Percentiles rank a stretch among this genome's conserved stretches.
Conservation (phyloP, 2,888 invertebrate species). For the Drosophila algonquin region DNA sequence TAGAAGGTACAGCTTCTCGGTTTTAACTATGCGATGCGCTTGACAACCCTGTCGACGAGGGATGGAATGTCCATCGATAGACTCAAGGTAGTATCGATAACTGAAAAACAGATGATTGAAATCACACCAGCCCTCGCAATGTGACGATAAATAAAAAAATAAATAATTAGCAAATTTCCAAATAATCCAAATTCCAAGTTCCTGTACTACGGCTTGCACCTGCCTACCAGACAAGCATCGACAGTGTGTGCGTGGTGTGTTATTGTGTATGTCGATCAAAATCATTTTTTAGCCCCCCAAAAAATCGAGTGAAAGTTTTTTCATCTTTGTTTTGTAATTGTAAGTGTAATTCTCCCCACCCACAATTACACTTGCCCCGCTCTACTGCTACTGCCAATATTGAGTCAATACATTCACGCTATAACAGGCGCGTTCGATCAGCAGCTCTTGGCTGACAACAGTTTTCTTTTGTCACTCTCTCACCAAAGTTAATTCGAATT, state of each 20-base stretch:
- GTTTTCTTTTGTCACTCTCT: slow-evolving; percentile 46
- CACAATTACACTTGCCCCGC: slow-evolving; percentile 39
- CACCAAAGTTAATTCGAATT: slow-evolving; percentile 49
- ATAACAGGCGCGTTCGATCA: slow-evolving; percentile 42
- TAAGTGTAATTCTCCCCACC: slow-evolving; percentile 59
- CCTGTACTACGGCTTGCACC: slow-evolving; percentile 33
- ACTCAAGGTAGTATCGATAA: slow-evolving; percentile 43
- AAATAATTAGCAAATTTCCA: slow-evolving; percentile 36
- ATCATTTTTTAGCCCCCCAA: slow-evolving; percentile 32
- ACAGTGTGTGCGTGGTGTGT: slow-evolving; percentile 39
- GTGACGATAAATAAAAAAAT: slow-evolving; percentile 71
- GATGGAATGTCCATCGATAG: background rate
- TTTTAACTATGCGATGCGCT: no score
- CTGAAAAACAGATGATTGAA: slow-evolving; percentile 58
- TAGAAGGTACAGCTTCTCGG: background rate
- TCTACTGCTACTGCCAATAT: slow-evolving; percentile 43
- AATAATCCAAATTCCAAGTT: slow-evolving; percentile 67
- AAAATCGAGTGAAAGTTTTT: slow-evolving; percentile 71
- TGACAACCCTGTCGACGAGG: no score
- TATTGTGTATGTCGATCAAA: slow-evolving; percentile 24
- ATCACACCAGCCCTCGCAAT: slow-evolving; percentile 28
- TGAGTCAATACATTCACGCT: slow-evolving; percentile 52
- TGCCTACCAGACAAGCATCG: slow-evolving; percentile 14
- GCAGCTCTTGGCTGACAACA: slow-evolving; percentile 34
- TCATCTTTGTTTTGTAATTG: slow-evolving; percentile 74